phyloP scores from a whole-genome alignment of 2,888 invertebrate genomes.

The Eurytoma californica region DNA sequence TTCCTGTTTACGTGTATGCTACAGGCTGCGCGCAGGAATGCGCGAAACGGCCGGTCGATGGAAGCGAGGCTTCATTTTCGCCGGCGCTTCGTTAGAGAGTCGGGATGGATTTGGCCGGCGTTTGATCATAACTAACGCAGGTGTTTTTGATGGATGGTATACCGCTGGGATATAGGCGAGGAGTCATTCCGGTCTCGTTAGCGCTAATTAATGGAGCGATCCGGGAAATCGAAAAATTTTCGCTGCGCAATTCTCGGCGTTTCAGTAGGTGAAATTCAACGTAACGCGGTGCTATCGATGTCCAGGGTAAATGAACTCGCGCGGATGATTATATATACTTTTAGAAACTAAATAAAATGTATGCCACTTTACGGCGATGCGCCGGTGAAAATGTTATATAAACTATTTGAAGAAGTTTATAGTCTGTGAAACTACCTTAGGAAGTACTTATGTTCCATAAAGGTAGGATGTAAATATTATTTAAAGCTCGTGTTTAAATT shows the following conservation, averaged over 20 bases:
- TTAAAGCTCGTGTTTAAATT: no score
- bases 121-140: neutral
- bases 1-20: neutral
- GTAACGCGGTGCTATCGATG: neutral
- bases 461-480: conserved; percentile 17
- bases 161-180: no score
- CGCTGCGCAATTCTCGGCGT: no score
- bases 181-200: no score
- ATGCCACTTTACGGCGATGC: neutral
- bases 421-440: conserved; percentile 31
- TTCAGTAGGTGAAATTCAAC: no score
- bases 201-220: no score
- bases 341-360: neutral
- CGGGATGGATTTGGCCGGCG: neutral
- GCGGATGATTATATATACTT: neutral
- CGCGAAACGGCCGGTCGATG: neutral
- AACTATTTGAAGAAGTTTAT: conserved; percentile 22
- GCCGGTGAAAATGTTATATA: conserved; percentile 10
- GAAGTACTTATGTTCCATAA: conserved; percentile 20
- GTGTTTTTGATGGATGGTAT: no score
- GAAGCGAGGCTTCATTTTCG: neutral
- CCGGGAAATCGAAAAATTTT: no score
- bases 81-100: neutral
- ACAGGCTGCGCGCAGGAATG: neutral
- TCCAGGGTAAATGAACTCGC: neutral